Conservation (phyloP, 2,888 invertebrate species). For the Orgyia antiqua region DNA sequence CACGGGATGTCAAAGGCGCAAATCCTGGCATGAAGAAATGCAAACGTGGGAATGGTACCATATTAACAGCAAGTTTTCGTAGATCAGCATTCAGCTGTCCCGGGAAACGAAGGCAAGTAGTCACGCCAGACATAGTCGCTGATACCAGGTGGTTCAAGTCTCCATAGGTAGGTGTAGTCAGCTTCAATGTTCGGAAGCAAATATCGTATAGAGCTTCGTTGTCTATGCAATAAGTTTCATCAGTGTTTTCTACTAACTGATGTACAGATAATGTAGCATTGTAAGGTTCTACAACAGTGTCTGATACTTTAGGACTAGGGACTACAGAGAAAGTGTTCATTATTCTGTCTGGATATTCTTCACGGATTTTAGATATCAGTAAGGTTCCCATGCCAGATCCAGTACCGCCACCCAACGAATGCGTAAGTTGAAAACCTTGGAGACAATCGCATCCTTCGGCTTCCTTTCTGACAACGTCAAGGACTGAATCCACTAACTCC, state of each 20-base stretch:
- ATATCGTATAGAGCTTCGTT: slow-evolving; percentile 88
- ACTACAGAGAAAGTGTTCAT: slow-evolving; percentile 83
- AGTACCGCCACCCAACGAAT: slow-evolving; percentile 85
- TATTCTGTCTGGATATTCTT: slow-evolving; percentile 86
- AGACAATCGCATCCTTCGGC: slow-evolving; percentile 83
- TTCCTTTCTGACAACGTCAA: slow-evolving; percentile 78
- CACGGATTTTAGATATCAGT: slow-evolving; percentile 81
- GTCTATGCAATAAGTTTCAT: slow-evolving; percentile 83
- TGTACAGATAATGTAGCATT: slow-evolving; percentile 82
- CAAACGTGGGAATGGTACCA: slow-evolving; percentile 85
- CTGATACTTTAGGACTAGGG: slow-evolving; percentile 86
- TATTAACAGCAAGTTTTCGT: slow-evolving; percentile 61
- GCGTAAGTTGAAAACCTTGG: slow-evolving; percentile 80
- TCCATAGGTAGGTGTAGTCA: slow-evolving; percentile 85
- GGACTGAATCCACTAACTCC: slow-evolving; percentile 78
- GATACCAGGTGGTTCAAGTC: slow-evolving; percentile 80
- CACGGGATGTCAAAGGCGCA: slow-evolving; percentile 86
- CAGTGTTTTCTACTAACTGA: slow-evolving; percentile 83
- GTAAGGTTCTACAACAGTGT: slow-evolving; percentile 82
- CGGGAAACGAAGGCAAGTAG: slow-evolving; percentile 61
- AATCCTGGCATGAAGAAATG: slow-evolving; percentile 79
- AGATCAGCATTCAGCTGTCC: slow-evolving; percentile 85
- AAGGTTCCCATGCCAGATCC: slow-evolving; percentile 86
- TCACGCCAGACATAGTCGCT: slow-evolving; percentile 60
- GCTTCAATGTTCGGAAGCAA: slow-evolving; percentile 85